Evolutionary conservation across 2,888 invertebrate genomes (phyloP), one percentile per base, ranked within the genome.

Genomic region (Leucoma salicis): DNA sequence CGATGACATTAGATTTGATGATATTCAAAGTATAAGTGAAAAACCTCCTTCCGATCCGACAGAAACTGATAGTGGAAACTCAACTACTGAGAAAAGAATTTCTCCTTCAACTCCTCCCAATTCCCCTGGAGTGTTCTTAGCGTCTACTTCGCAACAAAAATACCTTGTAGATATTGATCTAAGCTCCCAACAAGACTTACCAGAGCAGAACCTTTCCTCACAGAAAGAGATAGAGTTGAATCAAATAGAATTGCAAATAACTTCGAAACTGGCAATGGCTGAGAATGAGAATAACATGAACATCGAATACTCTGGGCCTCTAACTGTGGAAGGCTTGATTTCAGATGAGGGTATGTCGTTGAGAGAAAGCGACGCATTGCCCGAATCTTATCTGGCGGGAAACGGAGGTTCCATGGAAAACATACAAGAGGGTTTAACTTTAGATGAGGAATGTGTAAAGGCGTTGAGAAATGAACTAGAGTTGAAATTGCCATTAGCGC

Each of bases 381-480:
- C 78, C 0, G 86, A 89, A 42, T 69, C 74, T 0, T 77, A 67
- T 51, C 57, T 88, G 41, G 87, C 87, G 0, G 87, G 91, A 46
- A 92, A 92, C 47, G 89, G 90, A 0, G 87, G 90, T 28, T 82
- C 84, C 2, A 72, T 82, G 2, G 91, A 91, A 24, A 87, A 90
- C 49, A 69, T 86, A 31, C 91, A 92, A 49, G 91, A 92, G 13
- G 89, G 91, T 0, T 91, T 92, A 42, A 90, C 90, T 12, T 79
- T 94, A 46, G 93, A 94, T 62, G 94, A 94, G 62, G 94, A 94
- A 64, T 92, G 93, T 55, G 93, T 94, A 60, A 90, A 92, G 27
- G 94, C 94, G 0, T 89, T 95, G 45, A 82, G 94, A 46, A 94
- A 93, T 60, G 95, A 95, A 71, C 74, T 95, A 31, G 88, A 92